phyloP scores from a whole-genome alignment of 1,140 invertebrate genomes.

The Ridgeia piscesae region DNA sequence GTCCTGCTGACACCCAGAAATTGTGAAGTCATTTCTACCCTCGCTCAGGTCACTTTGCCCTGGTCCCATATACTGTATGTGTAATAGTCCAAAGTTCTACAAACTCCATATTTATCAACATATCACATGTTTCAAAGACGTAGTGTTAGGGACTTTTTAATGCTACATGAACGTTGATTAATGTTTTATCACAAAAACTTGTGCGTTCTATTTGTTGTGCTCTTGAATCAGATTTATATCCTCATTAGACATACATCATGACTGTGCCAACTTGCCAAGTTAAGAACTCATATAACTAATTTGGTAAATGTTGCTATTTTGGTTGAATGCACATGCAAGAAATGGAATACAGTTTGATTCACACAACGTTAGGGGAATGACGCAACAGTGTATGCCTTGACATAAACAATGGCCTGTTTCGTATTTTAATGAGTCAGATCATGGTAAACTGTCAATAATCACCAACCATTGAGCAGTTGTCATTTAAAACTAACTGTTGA shows the following conservation, averaged over 20 bases:
- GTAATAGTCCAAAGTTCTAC: no score
- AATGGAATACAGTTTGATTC: neutral
- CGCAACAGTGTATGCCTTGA: neutral
- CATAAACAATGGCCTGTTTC: no score
- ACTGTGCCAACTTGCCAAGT: neutral
- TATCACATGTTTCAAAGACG: no score
- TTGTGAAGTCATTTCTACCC: no score
- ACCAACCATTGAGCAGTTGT: no score
- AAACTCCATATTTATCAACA: no score
- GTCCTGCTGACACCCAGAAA: no score
- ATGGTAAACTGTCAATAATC: no score
- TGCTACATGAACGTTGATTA: neutral
- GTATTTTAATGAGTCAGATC: no score
- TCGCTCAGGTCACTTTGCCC: no score
- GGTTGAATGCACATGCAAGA: neutral
- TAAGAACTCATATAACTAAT: neutral
- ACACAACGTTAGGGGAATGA: neutral
- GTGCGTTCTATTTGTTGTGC: neutral
- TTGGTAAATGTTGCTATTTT: neutral
- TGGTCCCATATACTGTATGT: no score
- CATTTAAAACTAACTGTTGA: no score
- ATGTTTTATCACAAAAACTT: neutral
- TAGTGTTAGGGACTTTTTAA: neutral
- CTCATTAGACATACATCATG: neutral
- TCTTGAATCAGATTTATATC: neutral